Evolutionary conservation across 2,888 invertebrate species (phyloP).

Genomic region (Lobophora halterata): DNA sequence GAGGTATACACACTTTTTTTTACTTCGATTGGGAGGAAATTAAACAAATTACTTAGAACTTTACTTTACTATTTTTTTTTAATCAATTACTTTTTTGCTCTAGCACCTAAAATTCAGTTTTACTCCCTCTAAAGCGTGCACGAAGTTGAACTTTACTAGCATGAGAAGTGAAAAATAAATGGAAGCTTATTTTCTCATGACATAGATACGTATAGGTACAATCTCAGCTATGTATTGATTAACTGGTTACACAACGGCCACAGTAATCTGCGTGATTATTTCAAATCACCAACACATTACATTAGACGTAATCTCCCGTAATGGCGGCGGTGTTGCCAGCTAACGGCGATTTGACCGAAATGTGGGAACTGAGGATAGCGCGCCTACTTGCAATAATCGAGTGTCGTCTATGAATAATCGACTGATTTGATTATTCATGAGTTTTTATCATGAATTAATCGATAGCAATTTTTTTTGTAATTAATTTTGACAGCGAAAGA

Average conservation of each 20-base stretch:
- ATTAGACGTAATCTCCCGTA: constrained; percentile 74
- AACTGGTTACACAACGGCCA: constrained; percentile 52
- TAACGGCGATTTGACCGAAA: constrained; percentile 54
- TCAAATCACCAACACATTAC: constrained; percentile 76
- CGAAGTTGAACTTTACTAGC: too few species aligned
- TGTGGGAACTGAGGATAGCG: too few species aligned
- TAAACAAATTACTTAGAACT: too few species aligned
- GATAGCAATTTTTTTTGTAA: neutral
- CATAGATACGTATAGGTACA: neutral
- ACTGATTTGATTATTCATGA: neutral
- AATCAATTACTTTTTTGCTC: too few species aligned
- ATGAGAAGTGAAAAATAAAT: too few species aligned
- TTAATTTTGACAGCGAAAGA: neutral
- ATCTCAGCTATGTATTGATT: constrained; percentile 50
- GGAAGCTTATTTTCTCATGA: too few species aligned
- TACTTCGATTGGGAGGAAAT: too few species aligned
- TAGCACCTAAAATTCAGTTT: too few species aligned
- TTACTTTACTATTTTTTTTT: too few species aligned
- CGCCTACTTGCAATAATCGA: too few species aligned
- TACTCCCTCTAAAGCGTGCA: too few species aligned
- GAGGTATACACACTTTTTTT: too few species aligned
- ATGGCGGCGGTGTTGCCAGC: constrained; percentile 53
- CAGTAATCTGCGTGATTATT: constrained; percentile 74
- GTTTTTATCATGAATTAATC: neutral
- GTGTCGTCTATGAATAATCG: constrained; percentile 10